phyloP scores from a whole-genome alignment of 30 jellyfish, hydroid and myxozoan species.

The Pseudorhiza aurosa region DNA sequence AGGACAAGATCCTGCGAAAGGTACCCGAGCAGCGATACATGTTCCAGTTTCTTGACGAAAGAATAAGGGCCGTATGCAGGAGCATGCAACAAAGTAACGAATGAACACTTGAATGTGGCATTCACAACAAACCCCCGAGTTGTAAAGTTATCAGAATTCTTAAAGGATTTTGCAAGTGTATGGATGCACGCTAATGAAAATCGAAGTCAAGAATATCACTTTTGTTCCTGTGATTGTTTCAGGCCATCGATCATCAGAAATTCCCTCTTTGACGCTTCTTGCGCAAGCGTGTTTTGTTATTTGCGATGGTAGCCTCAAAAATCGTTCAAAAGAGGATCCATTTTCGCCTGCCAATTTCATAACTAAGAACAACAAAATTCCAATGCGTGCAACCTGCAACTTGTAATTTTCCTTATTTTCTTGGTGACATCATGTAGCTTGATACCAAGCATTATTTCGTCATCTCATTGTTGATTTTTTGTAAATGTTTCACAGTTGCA shows the following conservation, averaged over 20 bases:
- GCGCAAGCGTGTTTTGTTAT: no score
- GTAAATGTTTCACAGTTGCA: no score
- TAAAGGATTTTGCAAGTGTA: constrained; percentile 8
- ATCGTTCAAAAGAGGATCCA: background rate
- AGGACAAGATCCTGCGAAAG: constrained; percentile 31
- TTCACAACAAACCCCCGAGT: constrained; percentile 31
- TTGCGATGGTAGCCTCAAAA: no score
- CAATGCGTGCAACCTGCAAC: no score
- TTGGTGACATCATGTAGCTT: constrained; percentile 62
- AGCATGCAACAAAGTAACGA: constrained; percentile 7
- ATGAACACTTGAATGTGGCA: background rate
- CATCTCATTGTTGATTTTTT: background rate
- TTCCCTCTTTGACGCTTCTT: no score
- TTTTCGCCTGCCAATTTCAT: background rate
- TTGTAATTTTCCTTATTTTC: constrained; percentile 7
- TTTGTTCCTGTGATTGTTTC: background rate
- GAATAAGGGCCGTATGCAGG: constrained; percentile 37
- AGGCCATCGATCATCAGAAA: no score
- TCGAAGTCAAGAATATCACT: background rate
- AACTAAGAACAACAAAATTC: background rate
- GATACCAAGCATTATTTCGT: constrained; percentile 46
- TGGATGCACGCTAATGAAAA: background rate
- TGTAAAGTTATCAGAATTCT: constrained; percentile 7
- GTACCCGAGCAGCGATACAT: constrained; percentile 45
- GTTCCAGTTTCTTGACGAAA: constrained; percentile 30